Percentiles rank a stretch among this genome's conserved stretches.
Conservation (phyloP, 2,113 vertebrate genomes). For the Antennarius striatus region DNA sequence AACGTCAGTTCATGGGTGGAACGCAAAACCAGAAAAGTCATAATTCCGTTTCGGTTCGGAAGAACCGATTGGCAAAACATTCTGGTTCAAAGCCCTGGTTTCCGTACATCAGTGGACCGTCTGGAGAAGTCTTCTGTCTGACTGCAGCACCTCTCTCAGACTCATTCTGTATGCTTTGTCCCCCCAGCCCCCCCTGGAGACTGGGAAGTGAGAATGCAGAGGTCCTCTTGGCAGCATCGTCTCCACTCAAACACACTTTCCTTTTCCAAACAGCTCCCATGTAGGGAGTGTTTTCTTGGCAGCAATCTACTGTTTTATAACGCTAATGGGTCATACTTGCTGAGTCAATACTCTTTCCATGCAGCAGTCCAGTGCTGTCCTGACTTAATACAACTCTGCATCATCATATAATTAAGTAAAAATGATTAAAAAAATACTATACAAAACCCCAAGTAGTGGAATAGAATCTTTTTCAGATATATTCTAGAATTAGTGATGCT, state of each 20-base stretch:
- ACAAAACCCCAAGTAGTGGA: not conserved
- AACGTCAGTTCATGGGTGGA: too few species aligned
- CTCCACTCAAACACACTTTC: constrained; percentile 42
- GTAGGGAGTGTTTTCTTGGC: constrained; percentile 20
- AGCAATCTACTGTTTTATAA: constrained; percentile 7
- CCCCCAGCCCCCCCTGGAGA: too few species aligned
- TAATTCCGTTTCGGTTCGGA: too few species aligned
- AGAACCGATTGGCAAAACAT: too few species aligned
- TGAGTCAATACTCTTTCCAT: not conserved
- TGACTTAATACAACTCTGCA: not conserved
- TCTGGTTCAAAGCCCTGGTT: too few species aligned
- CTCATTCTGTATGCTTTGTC: not conserved
- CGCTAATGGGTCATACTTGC: constrained; percentile 24
- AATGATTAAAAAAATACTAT: not conserved
- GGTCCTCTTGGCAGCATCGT: constrained; percentile 28
- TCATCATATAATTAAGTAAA: not conserved
- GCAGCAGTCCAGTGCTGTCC: not conserved
- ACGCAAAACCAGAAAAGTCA: too few species aligned
- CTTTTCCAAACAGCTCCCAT: constrained; percentile 30
- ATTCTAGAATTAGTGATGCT: not conserved
- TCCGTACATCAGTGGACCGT: not conserved
- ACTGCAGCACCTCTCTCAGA: not conserved
- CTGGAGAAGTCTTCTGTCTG: not conserved
- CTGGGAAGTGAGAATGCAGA: too few species aligned
- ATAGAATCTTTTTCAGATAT: too few species aligned